Base-by-base conservation (phyloP, 2,113 vertebrate genomes). In the Piliocolobus tephrosceles region DNA sequence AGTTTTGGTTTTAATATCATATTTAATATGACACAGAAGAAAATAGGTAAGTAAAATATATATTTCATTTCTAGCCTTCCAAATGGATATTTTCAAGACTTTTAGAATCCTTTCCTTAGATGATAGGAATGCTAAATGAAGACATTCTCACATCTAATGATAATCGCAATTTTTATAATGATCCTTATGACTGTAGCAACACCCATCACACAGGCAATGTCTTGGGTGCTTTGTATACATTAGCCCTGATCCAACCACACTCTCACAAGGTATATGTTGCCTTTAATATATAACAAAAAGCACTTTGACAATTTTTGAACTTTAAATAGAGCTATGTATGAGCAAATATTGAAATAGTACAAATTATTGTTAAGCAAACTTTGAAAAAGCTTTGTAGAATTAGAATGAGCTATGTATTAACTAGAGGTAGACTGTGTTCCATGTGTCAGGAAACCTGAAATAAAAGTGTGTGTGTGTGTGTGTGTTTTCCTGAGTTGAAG, bases 281-380 rank as follows among this genome's bases (percentile, higher is more conserved):
- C 58, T 75, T 43, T 85, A 50, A 12, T 7, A 38, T 84, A 40
- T 14, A 72, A 32, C 1, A 35, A 85, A 75, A 61, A 50, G 5
- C 72, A n/a, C 11, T 40, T 88, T 84, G 76, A 38, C 0, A 58
- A 43, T 47, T 38, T 95, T 85, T 79, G 40, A 89, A 78, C 27
- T 75, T 92, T 52, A 78, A 93, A 91, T 16, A 84, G 6, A 96
- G 9, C 12, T 40, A 88, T 47, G 12, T 58, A 72, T 58, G 22
- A 82, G 20, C 22, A n/a, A 78, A 86, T 96, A 90, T 78, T 79
- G 47, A 93, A 86, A 91, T 45, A 73, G 8, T 57, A 1, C 38
- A 97, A 91, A 80, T 91, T 68, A 85, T 43, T 52, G 58, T 90
- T 61, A 64, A 89, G 70, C 7, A 85, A 93, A 76, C 20, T 66